Evolutionary conservation across 2,888 invertebrate genomes (phyloP), one percentile per base, ranked within the genome.

Genomic region (Odontocerum albicorne): DNA sequence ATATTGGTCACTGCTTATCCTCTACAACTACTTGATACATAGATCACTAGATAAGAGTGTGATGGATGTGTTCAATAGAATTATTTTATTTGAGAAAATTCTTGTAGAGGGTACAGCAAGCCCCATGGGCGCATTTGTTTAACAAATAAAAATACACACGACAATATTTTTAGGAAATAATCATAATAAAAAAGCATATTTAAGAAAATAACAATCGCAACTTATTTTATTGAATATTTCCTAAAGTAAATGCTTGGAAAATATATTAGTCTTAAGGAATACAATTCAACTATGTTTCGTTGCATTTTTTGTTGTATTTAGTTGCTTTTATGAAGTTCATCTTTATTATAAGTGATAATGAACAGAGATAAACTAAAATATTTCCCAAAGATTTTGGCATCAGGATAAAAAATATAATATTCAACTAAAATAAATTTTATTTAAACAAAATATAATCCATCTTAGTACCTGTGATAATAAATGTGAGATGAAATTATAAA

Each of bases 1-100:
- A 59, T 59, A 59, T 59, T 59, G 59, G 59, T 59, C 59, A 59
- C 17, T 13, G 49, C 49, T 42, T 33, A 16, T 53, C 49, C 59
- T 49, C 55, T 32, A 19, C 49, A 35, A 33, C 38, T 27, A 12
- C 17, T 8, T 20, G n/a, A 12, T 36, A 31, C 27, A 21, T 36
- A 27, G 22, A 16, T 47, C 36, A 32, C 46, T 36, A 36, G 16
- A 15, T 51, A 12, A 22, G 36, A 27, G 36, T 36, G 33, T 50
- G 33, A 40, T 39, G 21, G 42, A 49, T 21, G 12, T 21, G 42
- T 50, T 16, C 40, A 50, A 40, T 21, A 32, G 20, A 19, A 21
- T 21, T 16, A 38, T 21, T 47, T 15, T 17, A 27, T n/a, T n/a
- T n/a, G n/a, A n/a, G n/a, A n/a, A n/a, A n/a, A n/a, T n/a, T n/a